Evolutionary conservation across 2,113 vertebrate genomes (phyloP), one percentile per base, ranked within the genome.

Genomic region (Lethenteron reissneri): DNA sequence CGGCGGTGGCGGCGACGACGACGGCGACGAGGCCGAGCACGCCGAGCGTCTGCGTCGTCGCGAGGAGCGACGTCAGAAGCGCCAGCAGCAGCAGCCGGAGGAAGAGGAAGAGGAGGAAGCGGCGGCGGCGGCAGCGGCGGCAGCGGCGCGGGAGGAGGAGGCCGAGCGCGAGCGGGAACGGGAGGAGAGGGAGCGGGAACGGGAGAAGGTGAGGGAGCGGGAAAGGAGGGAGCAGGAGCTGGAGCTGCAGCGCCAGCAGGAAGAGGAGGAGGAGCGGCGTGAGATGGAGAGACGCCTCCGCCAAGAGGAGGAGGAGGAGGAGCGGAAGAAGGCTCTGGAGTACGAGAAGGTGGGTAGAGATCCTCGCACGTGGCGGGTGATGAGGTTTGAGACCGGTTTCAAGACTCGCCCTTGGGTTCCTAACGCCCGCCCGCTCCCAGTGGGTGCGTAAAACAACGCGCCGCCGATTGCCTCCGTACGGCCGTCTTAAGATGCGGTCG

Each of bases 21-120:
- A 17, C n/a, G 64, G 25, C 8, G 64, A 68, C 9, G 64, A 68
- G n/a, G 64, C n/a, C 10, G 64, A 68, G n/a, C 25, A 17, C 25
- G 64, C 64, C 64, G 64, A 68, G 64, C n/a, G 64, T n/a, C 25
- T 11, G 64, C n/a, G 64, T 17, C 64, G 64, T 11, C 64, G 64
- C n/a, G 64, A 68, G 64, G 64, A 68, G 25, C 64, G 64, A 9
- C n/a, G 64, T 10, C n/a, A 17, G 64, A n/a, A 68, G 64, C 64
- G 64, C n/a, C 64, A 68, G 25, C 64, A 68, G 62, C 15, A 68
- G 21, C 62, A 68, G 62, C 15, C 15, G 21, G 21, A 21, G 64
- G 64, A 68, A 11, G 64, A 68, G 64, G n/a, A 68, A 11, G 25
- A 19, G 60, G 60, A 64, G 14, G 17, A 19, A 64, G 60, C 14